Base-by-base conservation (phyloP, 2,888 invertebrate species). In the Microctonus hyperodae region DNA sequence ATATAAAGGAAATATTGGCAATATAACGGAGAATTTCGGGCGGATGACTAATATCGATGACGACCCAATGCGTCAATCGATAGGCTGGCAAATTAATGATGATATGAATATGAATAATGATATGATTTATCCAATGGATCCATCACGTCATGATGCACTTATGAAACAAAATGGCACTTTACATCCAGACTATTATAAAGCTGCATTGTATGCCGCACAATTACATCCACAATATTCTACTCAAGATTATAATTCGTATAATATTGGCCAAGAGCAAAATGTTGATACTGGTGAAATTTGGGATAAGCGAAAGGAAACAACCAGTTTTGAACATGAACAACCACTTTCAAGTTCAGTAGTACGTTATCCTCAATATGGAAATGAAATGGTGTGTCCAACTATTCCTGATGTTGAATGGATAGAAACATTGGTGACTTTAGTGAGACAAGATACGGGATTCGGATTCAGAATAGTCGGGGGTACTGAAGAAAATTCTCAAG, bases 381-480 rank as follows among this genome's bases (percentile, higher is more conserved):
- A 76, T 31, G 83, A 84, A 71, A 72, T 83, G 72, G 80, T 82
- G 1, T 83, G 81, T 58, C 82, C 82, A 23, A 79, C 79, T n/a
- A 79, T 83, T 33, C 83, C 83, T 5, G 83, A 83, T 20, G 78
- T 84, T 67, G 83, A 84, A 64, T 84, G 83, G 77, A 88, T 91
- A 51, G 92, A 92, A 75, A 90, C 93, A 73, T 85, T 90, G 66
- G 92, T 98, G 9, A 92, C 94, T 0, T 85, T 98, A 61, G 92
- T 93, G 57, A 88, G 96, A n/a, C 95, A 96, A 76, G 93, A 95
- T 40, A 92, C 92, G 65, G 98, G 98, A 1, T 99, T 99, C 86
- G 99, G 98, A 9, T 99, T 99, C 86, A 89, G 98, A 70, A 97
- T 99, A 80, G 95, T 98, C 35, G 98, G 98, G 23, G 99, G 99